Conservation (phyloP, 2,113 vertebrate genomes). For the Lophochroa leadbeateri region DNA sequence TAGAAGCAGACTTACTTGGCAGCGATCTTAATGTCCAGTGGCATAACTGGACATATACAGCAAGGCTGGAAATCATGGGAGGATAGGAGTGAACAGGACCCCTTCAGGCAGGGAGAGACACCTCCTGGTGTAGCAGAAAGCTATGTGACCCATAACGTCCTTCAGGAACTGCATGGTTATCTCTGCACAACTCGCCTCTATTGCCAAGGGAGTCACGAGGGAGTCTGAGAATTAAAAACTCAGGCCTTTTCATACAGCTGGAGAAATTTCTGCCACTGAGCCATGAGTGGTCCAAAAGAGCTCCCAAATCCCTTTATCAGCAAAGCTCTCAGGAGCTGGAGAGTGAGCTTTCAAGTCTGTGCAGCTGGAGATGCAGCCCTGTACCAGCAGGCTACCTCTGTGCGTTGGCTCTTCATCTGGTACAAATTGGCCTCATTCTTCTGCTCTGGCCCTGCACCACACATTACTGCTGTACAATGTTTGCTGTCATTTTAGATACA, state of each 20-base stretch:
- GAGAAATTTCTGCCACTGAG: neutral
- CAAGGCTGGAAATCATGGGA: neutral
- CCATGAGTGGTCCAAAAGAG: neutral
- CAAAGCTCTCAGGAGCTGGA: neutral
- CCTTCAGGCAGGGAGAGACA: neutral
- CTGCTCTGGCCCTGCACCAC: neutral
- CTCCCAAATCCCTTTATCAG: neutral
- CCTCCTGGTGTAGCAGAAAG: neutral
- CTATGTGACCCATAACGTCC: neutral
- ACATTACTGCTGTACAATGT: neutral
- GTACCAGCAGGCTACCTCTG: neutral
- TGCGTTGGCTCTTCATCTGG: neutral
- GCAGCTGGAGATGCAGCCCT: neutral
- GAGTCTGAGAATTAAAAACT: neutral
- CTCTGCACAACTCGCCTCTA: neutral
- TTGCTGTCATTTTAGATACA: constrained; percentile 28
- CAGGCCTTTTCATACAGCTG: neutral
- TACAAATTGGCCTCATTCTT: neutral
- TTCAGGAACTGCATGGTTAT: neutral
- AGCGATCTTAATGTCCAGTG: neutral
- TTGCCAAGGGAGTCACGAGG: neutral
- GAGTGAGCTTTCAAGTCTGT: neutral
- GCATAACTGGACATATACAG: neutral
- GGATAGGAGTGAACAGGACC: neutral
- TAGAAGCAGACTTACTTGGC: neutral